A percentile compares a stretch with the other conserved stretches of the same genome.
phyloP scores from a whole-genome alignment of 1,140 invertebrate species.

The Anoplophora glabripennis region DNA sequence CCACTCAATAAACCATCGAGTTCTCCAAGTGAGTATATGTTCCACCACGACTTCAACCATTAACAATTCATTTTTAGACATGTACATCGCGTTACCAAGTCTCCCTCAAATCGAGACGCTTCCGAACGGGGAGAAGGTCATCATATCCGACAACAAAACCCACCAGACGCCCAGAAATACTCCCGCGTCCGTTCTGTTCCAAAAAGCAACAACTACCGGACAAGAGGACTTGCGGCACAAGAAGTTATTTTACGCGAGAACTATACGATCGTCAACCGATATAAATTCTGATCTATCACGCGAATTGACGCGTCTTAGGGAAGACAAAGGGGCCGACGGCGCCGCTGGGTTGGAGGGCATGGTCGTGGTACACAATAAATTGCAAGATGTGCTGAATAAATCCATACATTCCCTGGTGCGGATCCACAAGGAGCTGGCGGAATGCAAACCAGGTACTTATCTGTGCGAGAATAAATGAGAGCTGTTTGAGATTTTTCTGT shows the following conservation, averaged over 20 bases:
- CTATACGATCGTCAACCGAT: conserved; percentile 31
- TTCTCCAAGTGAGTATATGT: too few relatives aligned
- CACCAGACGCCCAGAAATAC: background rate
- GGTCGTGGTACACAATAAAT: conserved; percentile 39
- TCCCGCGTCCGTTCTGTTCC: background rate
- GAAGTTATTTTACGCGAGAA: conserved; percentile 31
- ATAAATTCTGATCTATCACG: conserved; percentile 38
- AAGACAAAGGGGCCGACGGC: conserved; percentile 25
- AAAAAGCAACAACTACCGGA: conserved; percentile 29
- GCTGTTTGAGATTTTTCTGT: too few relatives aligned
- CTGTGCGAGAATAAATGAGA: too few relatives aligned
- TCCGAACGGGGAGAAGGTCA: too few relatives aligned
- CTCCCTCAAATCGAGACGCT: too few relatives aligned
- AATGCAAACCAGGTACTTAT: background rate
- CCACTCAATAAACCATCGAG: too few relatives aligned
- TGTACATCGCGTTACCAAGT: too few relatives aligned
- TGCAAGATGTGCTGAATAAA: conserved; percentile 41
- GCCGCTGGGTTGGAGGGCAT: conserved; percentile 34
- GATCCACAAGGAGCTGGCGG: conserved; percentile 35
- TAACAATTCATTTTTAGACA: too few relatives aligned
- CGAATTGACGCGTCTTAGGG: conserved; percentile 31
- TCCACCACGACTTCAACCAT: too few relatives aligned
- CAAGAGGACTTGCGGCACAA: conserved; percentile 26
- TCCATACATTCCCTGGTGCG: conserved; percentile 41
- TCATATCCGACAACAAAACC: background rate